Percentiles rank a stretch among this genome's conserved stretches.
Conservation (phyloP, 2,797 vertebrate genomes). For the Corythornis leucogaster region DNA sequence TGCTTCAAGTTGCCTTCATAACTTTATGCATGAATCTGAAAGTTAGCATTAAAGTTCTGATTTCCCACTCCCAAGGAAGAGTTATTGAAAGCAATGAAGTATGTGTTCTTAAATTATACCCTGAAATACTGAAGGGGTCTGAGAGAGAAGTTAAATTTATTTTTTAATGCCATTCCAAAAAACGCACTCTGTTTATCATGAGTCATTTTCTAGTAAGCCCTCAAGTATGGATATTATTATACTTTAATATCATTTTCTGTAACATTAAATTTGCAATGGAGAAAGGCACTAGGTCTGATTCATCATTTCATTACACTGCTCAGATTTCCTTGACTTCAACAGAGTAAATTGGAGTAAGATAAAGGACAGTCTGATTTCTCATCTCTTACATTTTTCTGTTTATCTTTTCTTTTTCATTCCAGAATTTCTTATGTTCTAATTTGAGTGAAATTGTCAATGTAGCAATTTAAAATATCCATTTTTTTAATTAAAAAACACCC, state of each 20-base stretch:
- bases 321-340: slow-evolving; percentile 19
- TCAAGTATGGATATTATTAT: slow-evolving; percentile 64
- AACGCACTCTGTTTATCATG: slow-evolving; percentile 61
- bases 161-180: slow-evolving; percentile 58
- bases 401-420: not conserved
- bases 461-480: not conserved
- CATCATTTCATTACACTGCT: slow-evolving; percentile 35
- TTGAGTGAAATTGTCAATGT: not conserved
- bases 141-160: slow-evolving; percentile 58
- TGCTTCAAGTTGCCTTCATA: not conserved
- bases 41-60: slow-evolving; percentile 49
- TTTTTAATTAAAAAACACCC: not conserved
- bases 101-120: slow-evolving; percentile 54
- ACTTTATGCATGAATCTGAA: slow-evolving; percentile 34
- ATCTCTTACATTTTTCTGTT: not conserved
- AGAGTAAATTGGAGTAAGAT: not conserved
- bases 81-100: slow-evolving; percentile 46
- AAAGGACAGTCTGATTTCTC: not conserved
- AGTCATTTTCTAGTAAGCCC: slow-evolving; percentile 66
- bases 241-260: slow-evolving; percentile 65
- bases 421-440: not conserved
- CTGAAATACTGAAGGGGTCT: slow-evolving; percentile 57
- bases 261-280: slow-evolving; percentile 68
- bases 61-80: slow-evolving; percentile 27
- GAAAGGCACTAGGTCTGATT: slow-evolving; percentile 48